Conservation (phyloP, 2,888 invertebrate genomes). For the Dasysyrphus albostriatus region DNA sequence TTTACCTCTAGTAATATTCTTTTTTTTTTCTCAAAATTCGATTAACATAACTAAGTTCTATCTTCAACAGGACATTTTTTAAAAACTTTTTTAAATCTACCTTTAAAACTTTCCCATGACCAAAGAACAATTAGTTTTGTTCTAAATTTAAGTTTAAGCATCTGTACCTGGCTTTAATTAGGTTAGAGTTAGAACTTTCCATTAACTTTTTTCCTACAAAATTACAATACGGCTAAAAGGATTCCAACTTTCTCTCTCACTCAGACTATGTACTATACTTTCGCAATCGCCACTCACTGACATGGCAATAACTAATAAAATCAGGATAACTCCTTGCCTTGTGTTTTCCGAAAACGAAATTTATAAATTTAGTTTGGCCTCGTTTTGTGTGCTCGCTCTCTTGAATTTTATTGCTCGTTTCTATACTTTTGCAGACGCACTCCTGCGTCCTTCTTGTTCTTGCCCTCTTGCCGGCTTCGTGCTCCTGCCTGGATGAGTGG, state of each 20-base stretch:
- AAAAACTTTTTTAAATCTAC: not conserved
- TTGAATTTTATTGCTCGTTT: constrained; percentile 28
- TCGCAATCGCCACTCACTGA: not conserved
- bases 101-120: not conserved
- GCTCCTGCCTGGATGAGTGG: not conserved
- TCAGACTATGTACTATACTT: constrained; percentile 1
- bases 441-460: constrained; percentile 1
- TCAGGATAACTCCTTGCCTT: constrained; percentile 63
- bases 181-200: constrained; percentile 24
- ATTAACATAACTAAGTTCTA: too few species aligned
- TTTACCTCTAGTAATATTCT: too few species aligned
- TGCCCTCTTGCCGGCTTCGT: not conserved
- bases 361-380: constrained; percentile 58
- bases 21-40: too few species aligned
- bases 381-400: constrained; percentile 45
- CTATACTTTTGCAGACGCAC: constrained; percentile 46
- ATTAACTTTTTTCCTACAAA: constrained; percentile 28
- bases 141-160: constrained; percentile 38
- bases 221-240: constrained; percentile 13
- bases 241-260: constrained; percentile 25
- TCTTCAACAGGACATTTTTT: too few species aligned
- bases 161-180: constrained; percentile 33
- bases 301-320: constrained; percentile 64
- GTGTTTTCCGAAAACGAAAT: constrained; percentile 49
- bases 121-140: constrained; percentile 38